phyloP scores from a whole-genome alignment of 2,888 invertebrate genomes.

The Platynereis dumerilii region DNA sequence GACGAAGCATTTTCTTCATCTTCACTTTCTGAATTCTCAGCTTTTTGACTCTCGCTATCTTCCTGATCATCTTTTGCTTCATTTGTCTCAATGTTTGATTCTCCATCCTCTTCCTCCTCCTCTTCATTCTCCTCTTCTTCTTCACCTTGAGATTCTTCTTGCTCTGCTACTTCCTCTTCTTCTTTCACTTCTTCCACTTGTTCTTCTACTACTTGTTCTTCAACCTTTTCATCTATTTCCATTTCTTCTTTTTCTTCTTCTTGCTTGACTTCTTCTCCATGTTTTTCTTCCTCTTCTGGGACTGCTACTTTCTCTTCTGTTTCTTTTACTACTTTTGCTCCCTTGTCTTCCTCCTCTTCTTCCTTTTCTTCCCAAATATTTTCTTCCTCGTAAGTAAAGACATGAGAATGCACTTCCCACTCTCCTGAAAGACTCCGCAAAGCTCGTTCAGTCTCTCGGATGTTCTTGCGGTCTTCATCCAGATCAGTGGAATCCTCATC shows the following conservation, averaged over 20 bases:
- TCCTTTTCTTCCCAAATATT: conserved; percentile 14
- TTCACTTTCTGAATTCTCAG: no score
- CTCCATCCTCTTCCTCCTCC: conserved; percentile 1
- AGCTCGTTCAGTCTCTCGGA: conserved; percentile 87
- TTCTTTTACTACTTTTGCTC: not conserved
- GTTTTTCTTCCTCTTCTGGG: not conserved
- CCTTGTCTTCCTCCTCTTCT: conserved; percentile 6
- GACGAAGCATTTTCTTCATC: no score
- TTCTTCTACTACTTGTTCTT: conserved; percentile 9
- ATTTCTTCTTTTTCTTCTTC: conserved; percentile 8
- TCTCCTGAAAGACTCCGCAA: conserved; percentile 85
- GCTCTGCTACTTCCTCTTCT: conserved; percentile 3
- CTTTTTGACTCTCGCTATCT: not conserved
- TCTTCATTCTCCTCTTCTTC: conserved; percentile 6
- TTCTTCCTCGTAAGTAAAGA: conserved; percentile 27
- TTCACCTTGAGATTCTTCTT: not conserved
- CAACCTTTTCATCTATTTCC: not conserved
- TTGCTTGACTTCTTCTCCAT: not conserved
- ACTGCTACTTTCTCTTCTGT: not conserved
- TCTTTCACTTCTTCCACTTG: not conserved
- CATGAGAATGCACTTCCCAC: conserved; percentile 61
- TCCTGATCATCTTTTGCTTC: not conserved
- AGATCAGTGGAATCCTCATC: conserved; percentile 67
- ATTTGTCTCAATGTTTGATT: not conserved
- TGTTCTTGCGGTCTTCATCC: conserved; percentile 75